Evolutionary conservation across 1,140 invertebrate genomes (phyloP).

Genomic region (Diorhabda elongata): DNA sequence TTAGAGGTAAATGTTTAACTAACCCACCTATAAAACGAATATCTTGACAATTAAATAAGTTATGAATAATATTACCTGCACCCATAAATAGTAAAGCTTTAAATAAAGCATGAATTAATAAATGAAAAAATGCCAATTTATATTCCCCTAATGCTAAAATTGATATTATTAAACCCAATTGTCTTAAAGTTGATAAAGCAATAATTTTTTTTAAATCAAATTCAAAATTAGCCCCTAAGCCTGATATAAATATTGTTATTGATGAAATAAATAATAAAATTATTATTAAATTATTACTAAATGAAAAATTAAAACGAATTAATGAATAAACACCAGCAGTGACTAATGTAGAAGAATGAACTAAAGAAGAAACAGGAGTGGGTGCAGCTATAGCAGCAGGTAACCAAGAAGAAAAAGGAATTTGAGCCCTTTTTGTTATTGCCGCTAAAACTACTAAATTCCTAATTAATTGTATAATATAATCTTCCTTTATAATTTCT

Average conservation of each 20-base stretch:
- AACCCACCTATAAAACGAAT: too few species aligned
- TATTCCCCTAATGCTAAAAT: constrained; percentile 50
- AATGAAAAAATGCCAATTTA: constrained; percentile 59
- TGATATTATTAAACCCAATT: constrained; percentile 65
- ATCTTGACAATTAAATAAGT: too few species aligned
- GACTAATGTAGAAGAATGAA: constrained; percentile 72
- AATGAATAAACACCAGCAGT: constrained; percentile 68
- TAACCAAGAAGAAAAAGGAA: constrained; percentile 67
- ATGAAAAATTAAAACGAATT: constrained; percentile 57
- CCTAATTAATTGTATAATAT: constrained; percentile 48
- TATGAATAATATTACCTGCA: too few species aligned
- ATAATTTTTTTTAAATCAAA: constrained; percentile 68
- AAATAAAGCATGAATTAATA: constrained; percentile 56
- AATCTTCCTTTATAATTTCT: constrained; percentile 48
- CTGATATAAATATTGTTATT: constrained; percentile 59
- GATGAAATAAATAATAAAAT: constrained; percentile 46
- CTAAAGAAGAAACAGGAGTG: constrained; percentile 65
- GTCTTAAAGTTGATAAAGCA: too few species aligned
- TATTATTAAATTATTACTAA: constrained; percentile 33
- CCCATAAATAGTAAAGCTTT: too few species aligned
- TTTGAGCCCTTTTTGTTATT: constrained; percentile 70
- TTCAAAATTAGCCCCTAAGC: constrained; percentile 57
- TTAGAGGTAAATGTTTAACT: too few species aligned
- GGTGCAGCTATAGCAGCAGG: constrained; percentile 66
- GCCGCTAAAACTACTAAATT: constrained; percentile 52